These are phyloP conservation scores for Drosophila tropicalis DNA, from an alignment of 1,140 invertebrate species.

Conservation along the genomic window DNA sequence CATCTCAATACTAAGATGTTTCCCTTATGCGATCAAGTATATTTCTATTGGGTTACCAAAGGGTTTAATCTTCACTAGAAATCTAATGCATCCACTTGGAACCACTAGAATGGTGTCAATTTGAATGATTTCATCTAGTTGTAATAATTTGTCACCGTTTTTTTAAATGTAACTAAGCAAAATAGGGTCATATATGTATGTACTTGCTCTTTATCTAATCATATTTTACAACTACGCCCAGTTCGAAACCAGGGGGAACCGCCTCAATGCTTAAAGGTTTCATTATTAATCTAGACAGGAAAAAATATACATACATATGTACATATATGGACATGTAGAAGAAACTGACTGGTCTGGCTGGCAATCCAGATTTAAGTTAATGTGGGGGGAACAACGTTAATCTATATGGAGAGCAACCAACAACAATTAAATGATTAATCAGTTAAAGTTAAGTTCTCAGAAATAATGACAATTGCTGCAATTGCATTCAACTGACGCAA, in stretches of 20 bases:
- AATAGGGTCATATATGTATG: background rate
- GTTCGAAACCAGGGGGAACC: background rate
- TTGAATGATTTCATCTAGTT: too few species aligned
- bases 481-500: background rate
- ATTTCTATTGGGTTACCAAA: too few species aligned
- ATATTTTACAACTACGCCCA: background rate
- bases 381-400: constrained; percentile 18
- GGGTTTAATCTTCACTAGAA: too few species aligned
- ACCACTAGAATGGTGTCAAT: too few species aligned
- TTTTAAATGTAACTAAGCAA: too few species aligned
- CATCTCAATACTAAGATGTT: background rate
- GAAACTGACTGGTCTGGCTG: too few species aligned
- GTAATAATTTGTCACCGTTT: too few species aligned
- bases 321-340: too few species aligned
- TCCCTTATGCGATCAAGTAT: too few species aligned
- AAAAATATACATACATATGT: too few species aligned
- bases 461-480: background rate
- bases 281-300: too few species aligned
- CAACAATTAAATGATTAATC: background rate
- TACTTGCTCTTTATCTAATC: background rate
- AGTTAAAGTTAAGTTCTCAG: background rate
- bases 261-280: background rate
- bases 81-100: too few species aligned
- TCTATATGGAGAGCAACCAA: constrained; percentile 37
- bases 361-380: constrained; percentile 2